Percentiles rank a stretch among this genome's conserved stretches.
These are phyloP conservation scores for Ardeotis arabs DNA, from an alignment of 2,113 vertebrate genomes.

Conservation along the genomic window DNA sequence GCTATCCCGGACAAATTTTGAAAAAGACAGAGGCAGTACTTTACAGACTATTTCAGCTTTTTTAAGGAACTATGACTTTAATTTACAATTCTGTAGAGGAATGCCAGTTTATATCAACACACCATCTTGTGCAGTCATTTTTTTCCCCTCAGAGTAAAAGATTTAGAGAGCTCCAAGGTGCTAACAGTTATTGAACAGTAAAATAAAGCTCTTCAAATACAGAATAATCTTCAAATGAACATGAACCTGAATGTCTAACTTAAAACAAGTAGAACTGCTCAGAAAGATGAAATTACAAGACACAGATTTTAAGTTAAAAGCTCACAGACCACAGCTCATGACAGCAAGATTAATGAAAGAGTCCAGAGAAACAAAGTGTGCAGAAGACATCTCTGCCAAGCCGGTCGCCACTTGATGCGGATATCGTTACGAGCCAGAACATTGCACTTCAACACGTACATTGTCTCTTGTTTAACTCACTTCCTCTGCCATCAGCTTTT, in stretches of 20 bases:
- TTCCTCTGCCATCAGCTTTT: not conserved
- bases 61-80: not conserved
- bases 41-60: not conserved
- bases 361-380: not conserved
- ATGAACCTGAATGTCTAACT: not conserved
- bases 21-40: not conserved
- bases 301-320: not conserved
- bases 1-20: not conserved
- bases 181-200: not conserved
- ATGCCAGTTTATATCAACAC: not conserved
- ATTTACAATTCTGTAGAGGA: not conserved
- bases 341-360: slow-evolving; percentile 3
- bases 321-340: not conserved
- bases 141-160: not conserved
- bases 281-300: not conserved
- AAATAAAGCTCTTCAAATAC: not conserved
- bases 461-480: not conserved
- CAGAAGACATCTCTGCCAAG: not conserved
- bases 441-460: not conserved
- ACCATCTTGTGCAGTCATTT: not conserved
- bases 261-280: not conserved
- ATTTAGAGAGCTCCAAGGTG: not conserved
- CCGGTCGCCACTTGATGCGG: not conserved
- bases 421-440: not conserved
- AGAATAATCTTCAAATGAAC: not conserved